Base-by-base conservation (phyloP, 2,797 vertebrate genomes). In the Epinephelus coioides region DNA sequence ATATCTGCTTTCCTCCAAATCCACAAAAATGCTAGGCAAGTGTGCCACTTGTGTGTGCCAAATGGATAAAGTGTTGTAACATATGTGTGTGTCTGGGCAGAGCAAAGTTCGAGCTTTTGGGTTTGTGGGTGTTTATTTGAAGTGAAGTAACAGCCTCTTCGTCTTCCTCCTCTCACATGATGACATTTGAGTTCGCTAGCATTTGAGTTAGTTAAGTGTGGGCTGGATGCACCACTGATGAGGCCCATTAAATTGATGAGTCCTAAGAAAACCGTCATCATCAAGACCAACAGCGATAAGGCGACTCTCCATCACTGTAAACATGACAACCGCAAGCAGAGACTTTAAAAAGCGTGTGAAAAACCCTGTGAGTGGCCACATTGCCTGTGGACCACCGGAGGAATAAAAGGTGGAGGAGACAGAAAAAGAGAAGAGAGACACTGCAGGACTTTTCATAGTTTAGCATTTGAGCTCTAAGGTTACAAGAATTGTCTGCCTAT, bases 181-280 rank as follows among this genome's bases (percentile, higher is more conserved):
- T 91, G 87, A 59, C 87, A 93, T 94, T 92, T 93, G 76, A 84
- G 72, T 83, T 69, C 13, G 40, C 64, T 47, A 73, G 74, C 84
- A 91, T 94, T 89, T 93, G 43, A 78, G 78, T 89, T 81, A 73
- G 85, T 79, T 72, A 18, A 63, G 85, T 67, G 49, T 73, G 53
- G 88, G 86, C 83, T 91, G 82, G 75, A 21, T 62, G 81, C 85
- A 55, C 83, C 54, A 14, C 88, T 89, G 89, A 95, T 94, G 92
- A 95, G 87, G 54, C 62, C 55, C 62, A 53, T 85, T 84, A 88
- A 89, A 94, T 89, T 92, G 86, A 95, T 94, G 92, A 93, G 82
- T 74, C 74, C 76, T 14, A 70, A 67, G 71, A 72, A 67, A 85
- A 62, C 69, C 55, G 73, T 81, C 89, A 79, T 89, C 88, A 84